A percentile compares a stretch with the other conserved stretches of the same genome.
These are phyloP conservation scores for Plecturocebus donacophilus DNA, from an alignment of 2,113 vertebrate species.

Conservation along the genomic window DNA sequence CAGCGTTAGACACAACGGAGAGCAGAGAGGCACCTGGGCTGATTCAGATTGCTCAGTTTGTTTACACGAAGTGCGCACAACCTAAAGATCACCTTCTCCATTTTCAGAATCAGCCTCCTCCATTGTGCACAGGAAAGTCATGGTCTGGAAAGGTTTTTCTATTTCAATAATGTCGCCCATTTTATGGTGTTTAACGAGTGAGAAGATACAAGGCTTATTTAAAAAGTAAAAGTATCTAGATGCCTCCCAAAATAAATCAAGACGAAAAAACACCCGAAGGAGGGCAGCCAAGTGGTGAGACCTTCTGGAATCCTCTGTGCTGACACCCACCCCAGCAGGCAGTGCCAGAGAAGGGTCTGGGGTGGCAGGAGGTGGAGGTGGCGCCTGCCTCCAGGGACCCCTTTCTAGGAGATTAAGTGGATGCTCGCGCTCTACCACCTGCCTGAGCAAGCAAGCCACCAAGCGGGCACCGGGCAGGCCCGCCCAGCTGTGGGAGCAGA, in stretches of 20 bases:
- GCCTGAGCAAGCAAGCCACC: background rate
- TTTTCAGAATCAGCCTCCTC: background rate
- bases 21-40: background rate
- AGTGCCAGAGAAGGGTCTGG: background rate
- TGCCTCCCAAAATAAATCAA: background rate
- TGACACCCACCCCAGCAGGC: background rate
- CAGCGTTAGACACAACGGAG: background rate
- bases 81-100: background rate
- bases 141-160: background rate
- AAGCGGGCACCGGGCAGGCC: rapidly evolving
- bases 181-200: background rate
- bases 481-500: rapidly evolving
- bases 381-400: background rate
- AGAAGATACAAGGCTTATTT: background rate
- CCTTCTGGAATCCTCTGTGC: background rate
- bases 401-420: too few species aligned
- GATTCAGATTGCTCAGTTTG: too few species aligned
- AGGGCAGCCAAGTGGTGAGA: background rate
- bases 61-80: background rate
- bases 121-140: rapidly evolving
- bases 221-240: background rate
- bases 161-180: background rate
- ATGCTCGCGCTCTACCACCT: background rate
- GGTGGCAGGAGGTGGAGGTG: background rate
- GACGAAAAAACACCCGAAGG: background rate